These are phyloP conservation scores for Chironomus tentans DNA, from an alignment of 2,888 invertebrate genomes.

Conservation along the genomic window DNA sequence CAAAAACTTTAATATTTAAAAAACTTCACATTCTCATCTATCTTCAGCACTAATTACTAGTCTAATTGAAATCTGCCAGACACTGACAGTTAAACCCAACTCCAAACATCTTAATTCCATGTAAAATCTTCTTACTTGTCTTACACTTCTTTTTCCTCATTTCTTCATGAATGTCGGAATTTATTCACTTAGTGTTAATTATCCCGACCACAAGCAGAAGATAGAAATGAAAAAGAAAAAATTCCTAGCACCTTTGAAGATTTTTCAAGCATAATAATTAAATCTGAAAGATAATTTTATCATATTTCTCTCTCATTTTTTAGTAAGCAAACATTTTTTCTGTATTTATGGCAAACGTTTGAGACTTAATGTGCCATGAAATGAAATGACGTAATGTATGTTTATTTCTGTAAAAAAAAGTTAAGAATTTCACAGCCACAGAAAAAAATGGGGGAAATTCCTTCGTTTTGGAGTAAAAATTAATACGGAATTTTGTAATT, in stretches of 20 bases:
- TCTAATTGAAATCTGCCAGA: too few relatives aligned
- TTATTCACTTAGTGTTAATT: not conserved
- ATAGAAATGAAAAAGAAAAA: not conserved
- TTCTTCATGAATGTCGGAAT: not conserved
- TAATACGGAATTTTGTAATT: too few relatives aligned
- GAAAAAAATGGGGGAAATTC: too few relatives aligned
- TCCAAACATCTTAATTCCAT: too few relatives aligned
- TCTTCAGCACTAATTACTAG: too few relatives aligned
- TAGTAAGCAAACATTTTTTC: not conserved
- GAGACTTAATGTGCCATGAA: not conserved
- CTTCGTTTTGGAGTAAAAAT: too few relatives aligned
- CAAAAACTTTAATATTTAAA: too few relatives aligned
- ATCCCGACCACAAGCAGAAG: not conserved
- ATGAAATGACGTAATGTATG: not conserved
- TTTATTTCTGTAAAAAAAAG: not conserved
- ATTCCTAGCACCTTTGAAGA: not conserved
- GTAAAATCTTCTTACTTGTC: too few relatives aligned
- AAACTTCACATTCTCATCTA: too few relatives aligned
- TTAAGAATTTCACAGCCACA: too few relatives aligned
- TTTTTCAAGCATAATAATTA: not conserved
- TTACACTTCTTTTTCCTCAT: not conserved
- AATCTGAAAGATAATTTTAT: not conserved
- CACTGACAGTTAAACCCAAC: too few relatives aligned
- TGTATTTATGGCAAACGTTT: not conserved
- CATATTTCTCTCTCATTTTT: not conserved